A percentile compares a stretch with the other conserved stretches of the same genome.
phyloP scores from a whole-genome alignment of 2,888 invertebrate species.

The Itoplectis maculator region DNA sequence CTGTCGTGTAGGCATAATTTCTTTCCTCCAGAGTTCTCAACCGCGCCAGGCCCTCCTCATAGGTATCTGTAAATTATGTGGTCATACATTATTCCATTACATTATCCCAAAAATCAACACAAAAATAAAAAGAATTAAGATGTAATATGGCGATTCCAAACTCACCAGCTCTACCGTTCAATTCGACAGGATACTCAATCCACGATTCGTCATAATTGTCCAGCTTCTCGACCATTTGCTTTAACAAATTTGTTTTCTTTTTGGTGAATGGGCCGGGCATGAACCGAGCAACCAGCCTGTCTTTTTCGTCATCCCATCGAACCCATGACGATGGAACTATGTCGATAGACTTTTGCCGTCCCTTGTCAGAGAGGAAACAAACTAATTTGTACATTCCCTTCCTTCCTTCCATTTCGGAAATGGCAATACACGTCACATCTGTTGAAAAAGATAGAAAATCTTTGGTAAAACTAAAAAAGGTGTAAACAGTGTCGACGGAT shows the following conservation, averaged over 20 bases:
- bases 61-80: neutral
- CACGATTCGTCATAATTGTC: neutral
- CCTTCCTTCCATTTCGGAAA: neutral
- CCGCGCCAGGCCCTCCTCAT: neutral
- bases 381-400: constrained; percentile 12
- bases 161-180: constrained; percentile 9
- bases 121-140: neutral
- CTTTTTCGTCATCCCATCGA: neutral
- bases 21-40: neutral
- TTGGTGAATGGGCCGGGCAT: constrained; percentile 18
- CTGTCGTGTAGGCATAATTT: constrained; percentile 6
- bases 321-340: constrained; percentile 23
- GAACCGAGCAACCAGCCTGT: constrained; percentile 3
- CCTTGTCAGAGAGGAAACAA: neutral
- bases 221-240: neutral
- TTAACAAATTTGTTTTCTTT: neutral
- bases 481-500: constrained; percentile 1
- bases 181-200: constrained; percentile 12
- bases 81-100: neutral
- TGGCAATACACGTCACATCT: neutral
- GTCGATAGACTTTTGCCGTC: constrained; percentile 11
- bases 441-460: neutral
- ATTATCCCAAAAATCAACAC: neutral
- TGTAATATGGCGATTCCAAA: neutral
- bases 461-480: neutral